Conservation (phyloP, 2,888 invertebrate species). For the Matsumyia berberina region DNA sequence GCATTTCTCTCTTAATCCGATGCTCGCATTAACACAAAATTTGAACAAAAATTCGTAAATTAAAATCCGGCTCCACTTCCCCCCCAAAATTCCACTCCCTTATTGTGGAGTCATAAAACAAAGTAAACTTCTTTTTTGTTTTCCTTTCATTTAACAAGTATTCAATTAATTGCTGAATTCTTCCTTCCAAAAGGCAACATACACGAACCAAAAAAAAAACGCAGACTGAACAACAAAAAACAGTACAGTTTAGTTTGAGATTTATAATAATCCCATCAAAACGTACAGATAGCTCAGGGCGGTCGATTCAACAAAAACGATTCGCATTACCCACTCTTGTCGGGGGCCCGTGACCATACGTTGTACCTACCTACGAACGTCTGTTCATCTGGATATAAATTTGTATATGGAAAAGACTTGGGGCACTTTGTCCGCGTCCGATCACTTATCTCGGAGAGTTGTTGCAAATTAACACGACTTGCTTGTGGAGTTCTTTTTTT, state of each 20-base stretch:
- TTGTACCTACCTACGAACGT: background rate
- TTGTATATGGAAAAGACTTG: slow-evolving; percentile 39
- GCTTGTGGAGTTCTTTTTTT: too few relatives aligned
- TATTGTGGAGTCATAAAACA: too few relatives aligned
- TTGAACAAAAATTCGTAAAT: too few relatives aligned
- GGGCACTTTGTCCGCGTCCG: slow-evolving; percentile 58
- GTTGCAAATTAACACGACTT: slow-evolving; percentile 68
- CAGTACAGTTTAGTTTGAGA: slow-evolving; percentile 1
- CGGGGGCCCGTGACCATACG: background rate
- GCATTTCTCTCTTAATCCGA: too few relatives aligned
- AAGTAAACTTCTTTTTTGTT: too few relatives aligned
- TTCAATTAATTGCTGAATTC: too few relatives aligned
- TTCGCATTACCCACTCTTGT: slow-evolving; percentile 7
- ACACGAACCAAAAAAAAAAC: background rate
- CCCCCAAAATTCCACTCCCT: too few relatives aligned
- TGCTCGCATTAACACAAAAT: too few relatives aligned
- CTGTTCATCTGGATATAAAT: slow-evolving; percentile 39
- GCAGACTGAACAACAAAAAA: background rate
- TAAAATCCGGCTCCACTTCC: too few relatives aligned
- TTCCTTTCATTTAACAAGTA: too few relatives aligned
- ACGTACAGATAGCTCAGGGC: slow-evolving; percentile 49
- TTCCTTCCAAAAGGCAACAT: too few relatives aligned
- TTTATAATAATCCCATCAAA: slow-evolving; percentile 62
- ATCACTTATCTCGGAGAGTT: slow-evolving; percentile 67
- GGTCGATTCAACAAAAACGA: slow-evolving; percentile 35